These are phyloP conservation scores for Geophilus truncorum DNA, from an alignment of 2,888 invertebrate genomes.

Conservation along the genomic window DNA sequence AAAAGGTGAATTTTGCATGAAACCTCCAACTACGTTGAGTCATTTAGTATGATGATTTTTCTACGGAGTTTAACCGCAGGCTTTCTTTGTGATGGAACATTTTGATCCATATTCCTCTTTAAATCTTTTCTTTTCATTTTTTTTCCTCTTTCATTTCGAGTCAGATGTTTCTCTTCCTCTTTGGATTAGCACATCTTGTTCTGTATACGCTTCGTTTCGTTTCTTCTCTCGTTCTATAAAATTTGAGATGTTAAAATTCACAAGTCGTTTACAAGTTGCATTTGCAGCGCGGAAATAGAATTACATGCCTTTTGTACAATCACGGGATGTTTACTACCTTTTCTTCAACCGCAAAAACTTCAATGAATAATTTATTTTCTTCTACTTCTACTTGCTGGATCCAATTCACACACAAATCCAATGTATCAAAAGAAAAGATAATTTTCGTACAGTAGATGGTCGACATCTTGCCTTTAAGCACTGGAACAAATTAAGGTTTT, in stretches of 20 bases:
- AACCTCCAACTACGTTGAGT: not conserved
- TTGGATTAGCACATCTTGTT: not conserved
- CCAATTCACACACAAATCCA: too few relatives aligned
- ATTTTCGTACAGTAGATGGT: too few relatives aligned
- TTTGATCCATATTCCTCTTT: not conserved
- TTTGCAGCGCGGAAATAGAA: not conserved
- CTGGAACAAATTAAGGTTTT: too few relatives aligned
- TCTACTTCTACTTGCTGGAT: too few relatives aligned
- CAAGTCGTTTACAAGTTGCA: not conserved
- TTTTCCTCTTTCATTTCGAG: not conserved
- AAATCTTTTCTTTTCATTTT: not conserved
- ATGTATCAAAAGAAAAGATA: too few relatives aligned
- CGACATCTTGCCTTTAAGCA: not conserved
- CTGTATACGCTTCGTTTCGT: not conserved
- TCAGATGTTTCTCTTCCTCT: not conserved
- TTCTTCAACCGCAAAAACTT: not conserved
- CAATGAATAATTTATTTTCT: not conserved
- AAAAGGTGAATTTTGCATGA: slow-evolving; percentile 13
- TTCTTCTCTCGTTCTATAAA: not conserved
- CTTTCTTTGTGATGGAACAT: not conserved
- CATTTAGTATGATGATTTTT: not conserved
- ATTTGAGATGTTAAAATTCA: not conserved
- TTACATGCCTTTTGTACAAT: not conserved
- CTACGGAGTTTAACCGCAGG: not conserved
- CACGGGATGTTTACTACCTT: not conserved